Conservation (phyloP, 2,113 vertebrate genomes). For the Falco punctatus region DNA sequence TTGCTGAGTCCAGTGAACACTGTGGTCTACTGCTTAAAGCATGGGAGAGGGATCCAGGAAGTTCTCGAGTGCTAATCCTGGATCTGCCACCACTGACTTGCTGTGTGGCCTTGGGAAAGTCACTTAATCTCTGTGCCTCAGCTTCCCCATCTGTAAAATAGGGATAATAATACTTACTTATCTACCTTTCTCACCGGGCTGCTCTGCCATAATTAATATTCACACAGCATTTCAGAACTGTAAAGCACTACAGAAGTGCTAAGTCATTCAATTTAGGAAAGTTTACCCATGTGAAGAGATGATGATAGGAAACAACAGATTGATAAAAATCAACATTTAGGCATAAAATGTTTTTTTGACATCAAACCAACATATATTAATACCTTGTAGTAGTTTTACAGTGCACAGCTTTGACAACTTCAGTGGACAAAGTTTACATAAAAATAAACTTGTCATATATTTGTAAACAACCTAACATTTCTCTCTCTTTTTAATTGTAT, state of each 20-base stretch:
- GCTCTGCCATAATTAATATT: not conserved
- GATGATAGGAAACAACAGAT: not conserved
- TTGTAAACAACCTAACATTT: not conserved
- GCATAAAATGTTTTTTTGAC: not conserved
- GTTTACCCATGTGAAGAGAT: not conserved
- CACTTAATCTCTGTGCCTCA: conserved; percentile 64
- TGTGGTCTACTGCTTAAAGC: conserved; percentile 54
- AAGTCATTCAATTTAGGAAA: not conserved
- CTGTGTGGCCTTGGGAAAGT: conserved; percentile 50
- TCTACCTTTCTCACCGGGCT: not conserved
- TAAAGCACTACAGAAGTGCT: not conserved
- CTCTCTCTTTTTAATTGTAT: not conserved
- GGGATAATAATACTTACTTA: conserved; percentile 51
- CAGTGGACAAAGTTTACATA: not conserved
- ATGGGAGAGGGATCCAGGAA: conserved; percentile 28
- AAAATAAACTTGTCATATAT: not conserved
- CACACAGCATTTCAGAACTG: not conserved
- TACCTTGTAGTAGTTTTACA: not conserved
- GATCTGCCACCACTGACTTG: conserved; percentile 52
- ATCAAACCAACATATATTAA: not conserved
- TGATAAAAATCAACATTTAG: not conserved
- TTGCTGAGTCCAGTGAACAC: conserved; percentile 47
- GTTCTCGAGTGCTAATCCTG: conserved; percentile 12
- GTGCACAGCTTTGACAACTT: not conserved
- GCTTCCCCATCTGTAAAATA: conserved; percentile 64